These are phyloP conservation scores for Ciconia boyciana DNA, from an alignment of 2,113 vertebrate genomes.

Conservation along the genomic window DNA sequence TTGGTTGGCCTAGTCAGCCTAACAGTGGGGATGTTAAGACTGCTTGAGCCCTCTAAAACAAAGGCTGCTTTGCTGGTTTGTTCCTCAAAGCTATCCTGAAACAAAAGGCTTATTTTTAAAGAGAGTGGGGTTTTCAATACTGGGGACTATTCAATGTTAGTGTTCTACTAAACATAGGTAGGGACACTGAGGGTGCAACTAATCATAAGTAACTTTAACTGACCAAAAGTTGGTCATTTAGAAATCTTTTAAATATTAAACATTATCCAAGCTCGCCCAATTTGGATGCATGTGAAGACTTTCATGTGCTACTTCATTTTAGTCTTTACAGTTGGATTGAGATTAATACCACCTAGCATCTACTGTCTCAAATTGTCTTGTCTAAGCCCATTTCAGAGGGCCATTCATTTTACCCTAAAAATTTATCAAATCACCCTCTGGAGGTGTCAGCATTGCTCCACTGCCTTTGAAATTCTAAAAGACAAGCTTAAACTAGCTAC, in stretches of 20 bases:
- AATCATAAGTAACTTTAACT: background rate
- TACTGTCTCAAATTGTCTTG: background rate
- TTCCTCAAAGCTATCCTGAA: conserved; percentile 40
- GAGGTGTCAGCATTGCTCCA: background rate
- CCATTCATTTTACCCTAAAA: background rate
- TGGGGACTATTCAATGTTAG: background rate
- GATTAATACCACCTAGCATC: background rate
- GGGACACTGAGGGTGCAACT: background rate
- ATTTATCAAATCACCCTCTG: background rate
- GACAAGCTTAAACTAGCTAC: background rate
- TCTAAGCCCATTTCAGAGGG: background rate
- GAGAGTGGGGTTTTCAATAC: background rate
- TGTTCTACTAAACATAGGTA: background rate
- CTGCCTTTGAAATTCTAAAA: background rate
- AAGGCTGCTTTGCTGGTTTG: conserved; percentile 35
- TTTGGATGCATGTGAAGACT: background rate
- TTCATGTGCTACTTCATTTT: background rate
- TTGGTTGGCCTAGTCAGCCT: conserved; percentile 35
- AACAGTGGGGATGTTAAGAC: conserved; percentile 30
- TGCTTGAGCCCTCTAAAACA: conserved; percentile 25
- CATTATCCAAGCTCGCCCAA: background rate
- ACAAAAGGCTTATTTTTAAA: conserved; percentile 47
- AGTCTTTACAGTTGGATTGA: background rate
- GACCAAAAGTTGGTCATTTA: background rate
- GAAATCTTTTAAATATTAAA: background rate